Conservation (phyloP, 2,113 vertebrate genomes). For the Aspidoscelis tigris region DNA sequence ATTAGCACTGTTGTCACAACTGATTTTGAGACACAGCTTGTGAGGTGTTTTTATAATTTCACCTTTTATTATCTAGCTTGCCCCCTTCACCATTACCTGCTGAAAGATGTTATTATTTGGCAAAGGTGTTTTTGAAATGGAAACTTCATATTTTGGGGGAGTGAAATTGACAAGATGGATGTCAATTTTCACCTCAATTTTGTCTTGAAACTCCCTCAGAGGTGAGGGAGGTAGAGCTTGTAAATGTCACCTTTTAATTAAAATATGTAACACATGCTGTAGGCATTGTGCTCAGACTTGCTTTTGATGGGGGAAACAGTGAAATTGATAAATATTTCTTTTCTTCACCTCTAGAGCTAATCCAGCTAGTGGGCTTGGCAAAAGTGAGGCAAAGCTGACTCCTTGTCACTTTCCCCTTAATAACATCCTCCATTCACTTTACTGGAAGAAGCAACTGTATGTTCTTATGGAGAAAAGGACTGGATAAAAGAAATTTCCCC, state of each 20-base stretch:
- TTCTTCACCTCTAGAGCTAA: background rate
- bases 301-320: background rate
- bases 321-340: background rate
- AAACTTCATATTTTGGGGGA: background rate
- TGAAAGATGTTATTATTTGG: background rate
- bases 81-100: no score
- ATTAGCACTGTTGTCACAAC: background rate
- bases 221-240: background rate
- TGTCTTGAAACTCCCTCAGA: background rate
- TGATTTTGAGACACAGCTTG: background rate
- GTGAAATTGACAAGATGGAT: background rate
- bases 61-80: no score
- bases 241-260: background rate
- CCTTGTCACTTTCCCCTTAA: background rate
- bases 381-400: background rate
- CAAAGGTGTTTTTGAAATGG: background rate
- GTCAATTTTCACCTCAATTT: background rate
- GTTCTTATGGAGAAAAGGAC: background rate
- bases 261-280: background rate
- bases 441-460: no score
- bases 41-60: background rate
- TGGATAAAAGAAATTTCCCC: background rate
- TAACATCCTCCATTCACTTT: background rate
- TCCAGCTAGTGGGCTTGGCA: background rate
- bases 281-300: background rate